Percentiles rank a stretch among this genome's conserved stretches.
Evolutionary conservation across 1,140 invertebrate genomes (phyloP).

Genomic region (Drosophila arizonae): DNA sequence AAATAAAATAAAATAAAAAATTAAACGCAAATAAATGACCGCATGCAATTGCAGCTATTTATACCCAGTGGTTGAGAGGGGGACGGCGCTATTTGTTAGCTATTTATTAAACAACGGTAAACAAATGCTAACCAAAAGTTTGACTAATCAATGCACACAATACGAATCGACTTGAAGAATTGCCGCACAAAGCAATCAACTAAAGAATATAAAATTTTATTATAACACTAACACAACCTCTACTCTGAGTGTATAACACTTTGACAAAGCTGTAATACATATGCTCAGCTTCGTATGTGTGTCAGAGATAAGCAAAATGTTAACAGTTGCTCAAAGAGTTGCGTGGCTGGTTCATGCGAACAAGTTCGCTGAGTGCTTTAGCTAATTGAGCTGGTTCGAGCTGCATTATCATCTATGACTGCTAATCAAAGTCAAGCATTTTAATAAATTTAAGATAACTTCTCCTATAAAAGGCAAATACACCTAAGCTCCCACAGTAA

Average conservation of each 20-base stretch:
- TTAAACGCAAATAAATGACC: slow-evolving; percentile 36
- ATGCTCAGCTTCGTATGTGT: background rate
- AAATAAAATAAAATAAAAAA: no score
- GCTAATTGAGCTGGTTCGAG: slow-evolving; percentile 2
- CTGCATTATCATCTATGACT: no score
- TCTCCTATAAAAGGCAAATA: slow-evolving; percentile 7
- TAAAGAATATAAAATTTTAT: slow-evolving; percentile 7
- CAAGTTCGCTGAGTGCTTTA: background rate
- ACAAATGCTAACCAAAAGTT: slow-evolving; percentile 24
- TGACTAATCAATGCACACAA: slow-evolving; percentile 19
- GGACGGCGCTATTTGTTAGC: slow-evolving; percentile 7
- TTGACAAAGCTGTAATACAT: background rate
- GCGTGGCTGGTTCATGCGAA: slow-evolving; percentile 8
- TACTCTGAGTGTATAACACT: background rate
- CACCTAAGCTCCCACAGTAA: background rate
- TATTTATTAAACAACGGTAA: slow-evolving; percentile 19
- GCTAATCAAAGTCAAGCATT: no score
- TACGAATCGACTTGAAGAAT: background rate
- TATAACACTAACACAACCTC: background rate
- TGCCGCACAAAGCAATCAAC: background rate
- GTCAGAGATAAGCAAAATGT: slow-evolving; percentile 24
- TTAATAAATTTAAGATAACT: background rate
- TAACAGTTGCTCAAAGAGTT: slow-evolving; percentile 13
- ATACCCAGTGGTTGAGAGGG: background rate
- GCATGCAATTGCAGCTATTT: slow-evolving; percentile 31